These are phyloP conservation scores for Trissolcus basalis DNA, from an alignment of 1,140 invertebrate species.

Conservation along the genomic window DNA sequence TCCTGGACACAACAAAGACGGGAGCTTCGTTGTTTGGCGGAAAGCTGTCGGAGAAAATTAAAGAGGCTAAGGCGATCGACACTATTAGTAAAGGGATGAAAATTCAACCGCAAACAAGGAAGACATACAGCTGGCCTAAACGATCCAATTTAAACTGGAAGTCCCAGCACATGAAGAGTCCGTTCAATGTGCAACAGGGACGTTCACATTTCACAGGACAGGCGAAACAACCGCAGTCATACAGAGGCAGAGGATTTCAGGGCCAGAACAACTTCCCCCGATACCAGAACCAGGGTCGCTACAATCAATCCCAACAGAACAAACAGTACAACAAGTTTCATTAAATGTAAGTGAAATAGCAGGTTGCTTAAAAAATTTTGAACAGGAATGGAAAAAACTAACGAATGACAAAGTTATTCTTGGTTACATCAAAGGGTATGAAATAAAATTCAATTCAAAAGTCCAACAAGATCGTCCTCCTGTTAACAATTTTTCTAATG, in stretches of 20 bases:
- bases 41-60: slow-evolving; percentile 30
- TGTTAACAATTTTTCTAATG: slow-evolving; percentile 8
- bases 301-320: slow-evolving; percentile 9
- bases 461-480: slow-evolving; percentile 12
- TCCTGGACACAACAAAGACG: slow-evolving; percentile 18
- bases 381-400: slow-evolving; percentile 29
- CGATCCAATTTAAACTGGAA: slow-evolving; percentile 24
- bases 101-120: slow-evolving; percentile 5
- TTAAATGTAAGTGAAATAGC: slow-evolving; percentile 35
- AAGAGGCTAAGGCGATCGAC: slow-evolving; percentile 31
- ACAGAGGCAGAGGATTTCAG: neutral
- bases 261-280: no score
- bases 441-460: slow-evolving; percentile 14
- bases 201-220: slow-evolving; percentile 13
- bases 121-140: slow-evolving; percentile 1
- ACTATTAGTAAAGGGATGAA: slow-evolving; percentile 22
- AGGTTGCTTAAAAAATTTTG: slow-evolving; percentile 37
- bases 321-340: slow-evolving; percentile 5
- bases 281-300: slow-evolving; percentile 1
- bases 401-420: slow-evolving; percentile 39
- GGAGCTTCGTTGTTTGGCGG: slow-evolving; percentile 20
- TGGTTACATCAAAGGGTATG: slow-evolving; percentile 34
- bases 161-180: slow-evolving; percentile 18
- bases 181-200: slow-evolving; percentile 5
- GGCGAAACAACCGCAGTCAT: slow-evolving; percentile 16